A percentile compares a stretch with the other conserved stretches of the same genome.
These are phyloP conservation scores for Xerus inauris DNA, from an alignment of 2,113 vertebrate species.

Conservation along the genomic window DNA sequence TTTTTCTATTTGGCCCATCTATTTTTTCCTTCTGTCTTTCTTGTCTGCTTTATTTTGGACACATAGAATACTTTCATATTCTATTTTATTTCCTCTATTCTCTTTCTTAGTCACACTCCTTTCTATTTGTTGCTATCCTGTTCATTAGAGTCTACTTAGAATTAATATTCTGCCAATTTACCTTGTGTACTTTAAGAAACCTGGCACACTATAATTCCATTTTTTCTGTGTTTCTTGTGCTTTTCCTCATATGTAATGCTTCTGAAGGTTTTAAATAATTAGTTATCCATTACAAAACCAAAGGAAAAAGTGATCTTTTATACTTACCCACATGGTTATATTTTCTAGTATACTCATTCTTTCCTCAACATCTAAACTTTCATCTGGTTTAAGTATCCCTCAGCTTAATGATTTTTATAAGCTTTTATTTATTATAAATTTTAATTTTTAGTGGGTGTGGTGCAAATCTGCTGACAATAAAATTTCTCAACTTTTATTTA, in stretches of 20 bases:
- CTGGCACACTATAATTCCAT: not conserved
- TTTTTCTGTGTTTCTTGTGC: not conserved
- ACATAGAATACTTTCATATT: not conserved
- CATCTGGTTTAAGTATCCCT: not conserved
- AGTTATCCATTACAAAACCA: not conserved
- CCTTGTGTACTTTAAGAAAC: not conserved
- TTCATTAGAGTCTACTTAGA: not conserved
- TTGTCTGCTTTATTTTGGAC: not conserved
- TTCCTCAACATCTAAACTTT: not conserved
- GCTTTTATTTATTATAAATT: not conserved
- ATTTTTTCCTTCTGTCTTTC: not conserved
- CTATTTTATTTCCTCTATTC: not conserved
- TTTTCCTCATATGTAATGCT: not conserved
- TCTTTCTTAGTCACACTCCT: not conserved
- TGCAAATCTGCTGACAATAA: not conserved
- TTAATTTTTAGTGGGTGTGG: not conserved
- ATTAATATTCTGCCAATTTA: not conserved
- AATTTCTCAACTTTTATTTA: conserved; percentile 2
- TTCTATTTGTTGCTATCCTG: not conserved
- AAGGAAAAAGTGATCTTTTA: not conserved
- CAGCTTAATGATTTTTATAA: not conserved
- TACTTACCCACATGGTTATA: not conserved
- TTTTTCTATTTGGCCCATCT: not conserved
- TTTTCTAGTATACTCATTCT: not conserved
- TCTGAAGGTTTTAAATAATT: not conserved